These are phyloP conservation scores for Phrynocephalus vlangalii DNA, from an alignment of 2,797 vertebrate species.

Conservation along the genomic window DNA sequence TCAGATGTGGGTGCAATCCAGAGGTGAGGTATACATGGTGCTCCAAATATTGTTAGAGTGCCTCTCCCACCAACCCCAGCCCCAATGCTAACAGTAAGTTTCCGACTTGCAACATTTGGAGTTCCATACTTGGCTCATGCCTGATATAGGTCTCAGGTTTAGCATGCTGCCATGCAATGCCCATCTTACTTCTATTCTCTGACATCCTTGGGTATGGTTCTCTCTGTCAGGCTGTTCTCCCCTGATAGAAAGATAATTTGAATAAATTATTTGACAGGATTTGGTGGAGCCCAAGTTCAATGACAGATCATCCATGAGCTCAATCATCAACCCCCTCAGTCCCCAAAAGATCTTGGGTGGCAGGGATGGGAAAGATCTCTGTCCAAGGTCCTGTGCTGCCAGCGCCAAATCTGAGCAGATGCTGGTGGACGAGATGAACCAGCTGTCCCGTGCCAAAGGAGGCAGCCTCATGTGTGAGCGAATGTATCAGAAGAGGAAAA, in stretches of 20 bases:
- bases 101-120: too few species aligned
- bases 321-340: not conserved
- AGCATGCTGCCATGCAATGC: not conserved
- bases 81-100: not conserved
- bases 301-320: not conserved
- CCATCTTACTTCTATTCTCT: not conserved
- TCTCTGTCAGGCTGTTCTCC: not conserved
- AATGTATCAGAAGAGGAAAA: too few species aligned
- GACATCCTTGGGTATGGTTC: not conserved
- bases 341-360: not conserved
- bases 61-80: not conserved
- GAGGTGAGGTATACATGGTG: not conserved
- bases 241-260: not conserved
- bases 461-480: not conserved
- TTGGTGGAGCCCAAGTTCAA: too few species aligned
- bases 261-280: not conserved
- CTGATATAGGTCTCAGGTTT: not conserved
- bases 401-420: not conserved
- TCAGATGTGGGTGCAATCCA: too few species aligned
- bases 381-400: too few species aligned
- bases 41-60: not conserved
- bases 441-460: not conserved
- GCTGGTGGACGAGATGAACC: not conserved
- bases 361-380: not conserved
- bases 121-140: not conserved